Base-by-base conservation (phyloP, 2,113 vertebrate species). In the Kryptolebias marmoratus region DNA sequence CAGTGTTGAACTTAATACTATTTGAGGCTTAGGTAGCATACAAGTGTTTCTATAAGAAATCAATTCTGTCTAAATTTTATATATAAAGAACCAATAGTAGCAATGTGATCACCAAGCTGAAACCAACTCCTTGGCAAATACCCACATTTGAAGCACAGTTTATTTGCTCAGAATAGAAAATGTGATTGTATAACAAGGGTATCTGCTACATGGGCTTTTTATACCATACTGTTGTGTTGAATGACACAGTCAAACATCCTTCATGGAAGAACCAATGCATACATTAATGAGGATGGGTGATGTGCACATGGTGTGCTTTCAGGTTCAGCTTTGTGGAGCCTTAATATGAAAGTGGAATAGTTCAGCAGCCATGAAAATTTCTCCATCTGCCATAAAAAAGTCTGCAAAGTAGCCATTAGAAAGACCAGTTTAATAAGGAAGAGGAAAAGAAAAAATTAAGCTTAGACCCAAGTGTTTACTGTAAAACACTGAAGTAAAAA, bases 221-320 rank as follows among this genome's bases (percentile, higher is more conserved):
- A 45, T 73, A 52, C 22, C 58, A 42, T 63, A 75, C 50, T 57
- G 39, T 66, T 39, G 64, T 39, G 30, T 77, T 36, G 77, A 69
- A 77, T 72, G 69, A 80, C 11, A 2, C 18, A 60, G 56, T 31
- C 14, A 6, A 60, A 69, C 67, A 22, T 71, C 56, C 72, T 27
- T 66, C 59, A 14, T 49, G 63, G 54, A 77, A 68, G 79, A 73
- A 42, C 60, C 22, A 49, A 79, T 88, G 77, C 80, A 90, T 91
- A 80, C 85, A 80, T 90, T 88, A 87, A 91, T 89, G 79, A 85
- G 78, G 76, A 52, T 22, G 58, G 78, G 64, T 84, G 63, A 89
- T 80, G 56, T 68, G 63, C 84, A 67, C 79, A 68, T 83, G 69
- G 18, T 84, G 85, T 80, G 82, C 80, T 85, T 82, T 86, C 79